Evolutionary conservation across 2,888 invertebrate genomes (phyloP), one percentile per base, ranked within the genome.

Genomic region (Melinaea menophilus): DNA sequence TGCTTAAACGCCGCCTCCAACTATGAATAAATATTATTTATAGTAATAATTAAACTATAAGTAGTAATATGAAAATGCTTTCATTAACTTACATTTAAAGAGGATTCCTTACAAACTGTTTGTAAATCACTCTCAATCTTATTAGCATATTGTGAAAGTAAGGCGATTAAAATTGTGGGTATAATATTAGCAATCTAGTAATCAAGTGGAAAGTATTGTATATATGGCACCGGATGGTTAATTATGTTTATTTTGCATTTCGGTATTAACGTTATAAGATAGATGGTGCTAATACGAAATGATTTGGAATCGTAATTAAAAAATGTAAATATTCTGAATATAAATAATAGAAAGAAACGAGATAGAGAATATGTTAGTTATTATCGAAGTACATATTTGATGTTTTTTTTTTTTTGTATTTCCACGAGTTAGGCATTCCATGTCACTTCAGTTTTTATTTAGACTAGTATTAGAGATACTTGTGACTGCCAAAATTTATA

Each of bases 401-500:
- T n/a, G 7, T 12, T 12, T 13, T 31, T 5, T 13, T 31, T 5
- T 41, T 41, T 41, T 41, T 41, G 41, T 7, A 51, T 31, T 51
- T 51, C 31, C 51, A 31, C 31, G 4, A 51, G 2, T 31, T 31
- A 34, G 55, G 46, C 58, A 55, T 58, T 62, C 57, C 9, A 60
- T 7, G 4, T 45, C 35, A 33, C 54, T 45, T 12, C 11, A 31
- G 31, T 22, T 22, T 13, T 35, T 22, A 7, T 33, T 37, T 33
- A 55, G 45, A 47, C 31, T 37, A 58, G 47, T 58, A 60, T 45
- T 47, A 56, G 45, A 59, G 61, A 33, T 56, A 77, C 80, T 81
- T 81, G 80, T 81, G 84, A 82, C 84, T 83, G 86, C 87, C 86
- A 86, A 87, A 51, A 86, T 81, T 69, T 56, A 80, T 82, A 86